Conservation (phyloP, 2,113 vertebrate genomes). For the Nesoenas mayeri region DNA sequence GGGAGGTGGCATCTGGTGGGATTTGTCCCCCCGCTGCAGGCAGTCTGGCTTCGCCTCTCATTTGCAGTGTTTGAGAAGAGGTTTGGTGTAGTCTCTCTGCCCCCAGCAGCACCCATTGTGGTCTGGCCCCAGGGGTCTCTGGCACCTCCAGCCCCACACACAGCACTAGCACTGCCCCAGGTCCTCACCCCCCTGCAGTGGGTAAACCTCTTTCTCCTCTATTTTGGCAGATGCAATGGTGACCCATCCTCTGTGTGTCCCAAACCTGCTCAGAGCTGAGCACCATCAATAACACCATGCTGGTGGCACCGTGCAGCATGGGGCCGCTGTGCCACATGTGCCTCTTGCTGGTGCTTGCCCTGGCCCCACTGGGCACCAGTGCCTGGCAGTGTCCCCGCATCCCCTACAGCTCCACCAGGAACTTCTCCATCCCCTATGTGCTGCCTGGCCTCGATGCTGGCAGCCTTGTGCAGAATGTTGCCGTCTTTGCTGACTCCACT, state of each 20-base stretch:
- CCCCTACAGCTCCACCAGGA: constrained; percentile 68
- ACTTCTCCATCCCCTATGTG: constrained; percentile 82
- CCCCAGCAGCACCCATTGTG: accelerated
- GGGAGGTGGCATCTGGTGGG: not conserved
- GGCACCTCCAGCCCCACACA: too few relatives aligned
- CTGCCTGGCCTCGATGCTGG: constrained; percentile 79
- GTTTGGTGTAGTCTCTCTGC: not conserved
- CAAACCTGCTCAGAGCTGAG: not conserved
- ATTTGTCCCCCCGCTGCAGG: not conserved
- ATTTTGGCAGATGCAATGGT: not conserved
- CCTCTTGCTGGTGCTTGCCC: not conserved
- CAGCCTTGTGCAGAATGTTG: constrained; percentile 83
- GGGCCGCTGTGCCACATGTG: not conserved
- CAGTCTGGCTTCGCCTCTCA: not conserved
- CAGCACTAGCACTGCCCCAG: too few relatives aligned
- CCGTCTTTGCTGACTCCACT: not conserved
- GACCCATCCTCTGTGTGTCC: accelerated
- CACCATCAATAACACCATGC: not conserved
- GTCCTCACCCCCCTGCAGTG: accelerated
- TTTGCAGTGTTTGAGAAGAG: not conserved
- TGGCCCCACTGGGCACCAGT: accelerated
- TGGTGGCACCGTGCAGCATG: not conserved
- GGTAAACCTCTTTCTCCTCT: not conserved
- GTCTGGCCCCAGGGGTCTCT: not conserved
- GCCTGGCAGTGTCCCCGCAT: constrained; percentile 74